These are phyloP conservation scores for Ascaphus truei DNA, from an alignment of 2,113 vertebrate species.

Conservation along the genomic window DNA sequence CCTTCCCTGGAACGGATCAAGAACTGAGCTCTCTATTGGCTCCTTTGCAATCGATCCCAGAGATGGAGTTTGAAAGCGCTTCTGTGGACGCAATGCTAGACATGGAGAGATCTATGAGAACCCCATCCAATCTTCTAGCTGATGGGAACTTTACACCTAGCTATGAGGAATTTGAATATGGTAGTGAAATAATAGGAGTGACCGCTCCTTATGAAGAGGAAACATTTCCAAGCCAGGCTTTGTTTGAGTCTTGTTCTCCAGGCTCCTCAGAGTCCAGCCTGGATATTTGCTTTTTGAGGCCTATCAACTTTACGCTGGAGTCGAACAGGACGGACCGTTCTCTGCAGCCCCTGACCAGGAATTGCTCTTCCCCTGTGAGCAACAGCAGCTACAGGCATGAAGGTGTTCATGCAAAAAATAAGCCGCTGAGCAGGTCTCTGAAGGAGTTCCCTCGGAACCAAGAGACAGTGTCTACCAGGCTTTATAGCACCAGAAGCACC, in stretches of 20 bases:
- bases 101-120: conserved; percentile 60
- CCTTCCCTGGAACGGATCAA: conserved; percentile 66
- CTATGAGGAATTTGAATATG: conserved; percentile 74
- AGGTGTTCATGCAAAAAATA: conserved; percentile 81
- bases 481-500: conserved; percentile 73
- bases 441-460: conserved; percentile 77
- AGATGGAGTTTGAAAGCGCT: conserved; percentile 68
- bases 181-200: conserved; percentile 63
- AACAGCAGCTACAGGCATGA: conserved; percentile 69
- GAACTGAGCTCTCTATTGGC: conserved; percentile 62
- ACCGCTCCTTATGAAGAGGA: conserved; percentile 75
- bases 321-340: conserved; percentile 69
- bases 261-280: conserved; percentile 90
- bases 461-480: conserved; percentile 61
- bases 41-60: conserved; percentile 80
- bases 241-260: conserved; percentile 81
- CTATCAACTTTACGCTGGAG: conserved; percentile 73
- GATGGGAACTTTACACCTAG: conserved; percentile 60
- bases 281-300: conserved; percentile 88
- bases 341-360: conserved; percentile 63
- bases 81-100: conserved; percentile 53
- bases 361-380: conserved; percentile 62
- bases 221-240: conserved; percentile 63
- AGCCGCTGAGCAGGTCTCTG: conserved; percentile 89
- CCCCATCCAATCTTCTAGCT: conserved; percentile 60